Evolutionary conservation across 2,888 invertebrate species (phyloP).

Genomic region (Ophion costatus): DNA sequence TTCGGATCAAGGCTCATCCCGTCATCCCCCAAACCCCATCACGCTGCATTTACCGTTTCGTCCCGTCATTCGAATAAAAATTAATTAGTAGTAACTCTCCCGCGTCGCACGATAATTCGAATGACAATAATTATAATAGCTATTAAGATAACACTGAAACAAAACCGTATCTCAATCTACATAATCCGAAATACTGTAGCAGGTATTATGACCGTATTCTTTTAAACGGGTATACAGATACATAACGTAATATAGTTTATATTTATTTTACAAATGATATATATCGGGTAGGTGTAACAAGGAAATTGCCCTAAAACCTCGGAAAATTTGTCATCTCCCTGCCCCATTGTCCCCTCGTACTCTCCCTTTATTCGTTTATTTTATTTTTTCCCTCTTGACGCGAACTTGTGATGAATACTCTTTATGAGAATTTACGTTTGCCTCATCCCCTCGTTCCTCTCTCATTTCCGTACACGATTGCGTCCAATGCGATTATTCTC

Average conservation of each 20-base stretch:
- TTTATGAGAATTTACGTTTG: slow-evolving; percentile 20
- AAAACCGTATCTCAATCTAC: slow-evolving; percentile 67
- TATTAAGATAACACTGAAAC: slow-evolving; percentile 19
- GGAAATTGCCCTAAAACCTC: slow-evolving; percentile 43
- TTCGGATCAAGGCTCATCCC: too few relatives aligned
- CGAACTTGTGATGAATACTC: slow-evolving; percentile 50
- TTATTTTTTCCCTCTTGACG: slow-evolving; percentile 41
- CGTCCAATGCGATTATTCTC: slow-evolving; percentile 13
- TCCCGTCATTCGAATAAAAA: slow-evolving; percentile 11
- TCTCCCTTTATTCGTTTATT: background rate
- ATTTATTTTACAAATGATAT: slow-evolving; percentile 70
- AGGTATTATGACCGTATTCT: slow-evolving; percentile 81
- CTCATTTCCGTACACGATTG: background rate
- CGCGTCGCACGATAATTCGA: slow-evolving; percentile 42
- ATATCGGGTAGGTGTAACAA: slow-evolving; percentile 60
- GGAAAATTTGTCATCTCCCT: background rate
- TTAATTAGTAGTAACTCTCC: slow-evolving; percentile 52
- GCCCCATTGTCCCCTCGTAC: background rate
- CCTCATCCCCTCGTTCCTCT: slow-evolving; percentile 2
- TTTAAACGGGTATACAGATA: slow-evolving; percentile 73
- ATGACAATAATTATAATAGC: slow-evolving; percentile 58
- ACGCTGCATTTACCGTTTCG: too few relatives aligned
- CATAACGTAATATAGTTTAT: slow-evolving; percentile 59
- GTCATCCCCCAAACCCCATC: too few relatives aligned
- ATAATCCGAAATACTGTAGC: slow-evolving; percentile 83